Base-by-base conservation (phyloP, 2,113 vertebrate genomes). In the Neolamprologus tretocephalus region DNA sequence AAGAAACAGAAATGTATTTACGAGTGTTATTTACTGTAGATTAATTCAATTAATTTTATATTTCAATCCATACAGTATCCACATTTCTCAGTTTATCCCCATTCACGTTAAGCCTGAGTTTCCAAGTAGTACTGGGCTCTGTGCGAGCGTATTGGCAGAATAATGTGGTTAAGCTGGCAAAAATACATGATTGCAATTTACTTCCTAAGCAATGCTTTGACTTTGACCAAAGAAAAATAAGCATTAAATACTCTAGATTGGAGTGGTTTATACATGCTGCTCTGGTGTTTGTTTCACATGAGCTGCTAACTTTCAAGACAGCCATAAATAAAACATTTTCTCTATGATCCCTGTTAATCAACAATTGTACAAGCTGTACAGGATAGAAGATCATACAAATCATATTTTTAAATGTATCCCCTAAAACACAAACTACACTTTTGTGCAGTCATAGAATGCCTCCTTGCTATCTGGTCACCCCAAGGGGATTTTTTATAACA, bases 271-370 rank as follows among this genome's bases (percentile, higher is more conserved):
- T 21, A 37, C 42, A 53, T 45, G 42, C 75, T 63, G 68, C 26
- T 82, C 37, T 26, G 37, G 2, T 45, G 66, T 73, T 73, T 73
- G 13, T 9, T 0, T 73, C 37, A 45, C 5, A 73, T 73, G 37
- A 71, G 66, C 49, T 83, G 35, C 3, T 54, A 10, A 71, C 81
- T 61, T 71, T 14, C 16, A 66, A 28, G 4, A 57, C 16, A 23
- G 3, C 7, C 61, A 66, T 16, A 71, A 81, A 86, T 21, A 86
- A 86, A 73, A 78, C 17, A 9, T 5, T 80, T 23, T 73, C 31
- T 23, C 49, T 42, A 45, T 81, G 83, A 89, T 87, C 53, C 79
- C 82, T 80, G 28, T 8, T 51, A 80, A 42, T 82, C n/a, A 79
- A 66, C 12, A 78, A 51, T 3, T 80, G 51, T 68, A 45, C 9